Conservation (phyloP, 2,113 vertebrate genomes). For the Smithornis capensis region DNA sequence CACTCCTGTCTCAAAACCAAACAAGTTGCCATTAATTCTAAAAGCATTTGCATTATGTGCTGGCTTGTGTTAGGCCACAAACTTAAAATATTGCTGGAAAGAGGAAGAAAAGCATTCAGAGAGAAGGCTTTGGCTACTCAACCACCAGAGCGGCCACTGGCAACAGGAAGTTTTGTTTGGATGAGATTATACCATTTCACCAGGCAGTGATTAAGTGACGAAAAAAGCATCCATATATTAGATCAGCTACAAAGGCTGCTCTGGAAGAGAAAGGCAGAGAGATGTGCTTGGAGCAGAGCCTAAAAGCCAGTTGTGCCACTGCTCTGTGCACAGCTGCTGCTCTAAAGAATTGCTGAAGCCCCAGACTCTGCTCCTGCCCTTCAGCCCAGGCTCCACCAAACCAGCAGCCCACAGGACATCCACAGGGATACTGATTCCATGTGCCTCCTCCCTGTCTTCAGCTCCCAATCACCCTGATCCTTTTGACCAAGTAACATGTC, state of each 20-base stretch:
- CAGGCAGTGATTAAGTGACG: not conserved
- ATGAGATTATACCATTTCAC: not conserved
- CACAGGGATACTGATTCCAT: not conserved
- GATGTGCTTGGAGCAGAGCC: not conserved
- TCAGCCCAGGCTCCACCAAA: not conserved
- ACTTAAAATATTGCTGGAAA: not conserved
- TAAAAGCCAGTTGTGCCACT: not conserved
- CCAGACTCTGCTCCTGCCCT: not conserved
- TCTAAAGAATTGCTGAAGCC: not conserved
- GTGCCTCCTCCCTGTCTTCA: not conserved
- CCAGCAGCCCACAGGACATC: not conserved
- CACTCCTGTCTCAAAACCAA: not conserved
- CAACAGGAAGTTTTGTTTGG: constrained; percentile 5
- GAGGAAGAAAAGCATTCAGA: not conserved
- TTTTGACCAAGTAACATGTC: not conserved
- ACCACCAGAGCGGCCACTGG: not conserved
- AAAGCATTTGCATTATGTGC: not conserved
- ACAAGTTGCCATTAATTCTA: not conserved
- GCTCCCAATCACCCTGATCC: not conserved
- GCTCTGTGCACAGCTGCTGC: not conserved
- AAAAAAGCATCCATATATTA: not conserved
- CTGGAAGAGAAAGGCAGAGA: not conserved
- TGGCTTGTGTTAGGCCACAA: not conserved
- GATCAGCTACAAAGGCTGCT: not conserved
- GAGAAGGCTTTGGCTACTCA: not conserved